Conservation (phyloP, 2,888 invertebrate species). For the Plebejus melissa region DNA sequence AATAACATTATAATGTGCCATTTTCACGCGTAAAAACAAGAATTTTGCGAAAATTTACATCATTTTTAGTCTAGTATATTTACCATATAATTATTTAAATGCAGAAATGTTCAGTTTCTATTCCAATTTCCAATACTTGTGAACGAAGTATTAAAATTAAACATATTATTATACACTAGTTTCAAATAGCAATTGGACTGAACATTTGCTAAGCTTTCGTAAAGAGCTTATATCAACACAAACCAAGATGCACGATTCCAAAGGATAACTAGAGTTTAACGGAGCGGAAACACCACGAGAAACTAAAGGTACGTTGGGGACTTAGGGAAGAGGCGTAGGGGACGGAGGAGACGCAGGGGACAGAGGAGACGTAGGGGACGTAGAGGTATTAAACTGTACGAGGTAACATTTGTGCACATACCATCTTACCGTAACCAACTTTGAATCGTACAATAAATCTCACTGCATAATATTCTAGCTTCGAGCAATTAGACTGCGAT, state of each 20-base stretch:
- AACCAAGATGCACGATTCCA: constrained; percentile 17
- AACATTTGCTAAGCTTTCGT: not conserved
- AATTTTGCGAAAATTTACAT: not conserved
- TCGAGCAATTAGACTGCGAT: not conserved
- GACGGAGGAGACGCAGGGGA: constrained; percentile 15
- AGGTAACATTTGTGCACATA: constrained; percentile 54
- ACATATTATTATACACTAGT: not conserved
- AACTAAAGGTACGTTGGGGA: constrained; percentile 31
- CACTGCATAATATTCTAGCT: constrained; percentile 24
- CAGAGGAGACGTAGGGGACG: not conserved
- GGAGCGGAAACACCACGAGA: constrained; percentile 30
- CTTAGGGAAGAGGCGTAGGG: not conserved
- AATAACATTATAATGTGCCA: not conserved
- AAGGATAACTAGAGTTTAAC: constrained; percentile 26
- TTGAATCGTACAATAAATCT: constrained; percentile 46
- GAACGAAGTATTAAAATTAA: not conserved
- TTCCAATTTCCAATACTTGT: not conserved
- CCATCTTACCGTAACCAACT: constrained; percentile 57
- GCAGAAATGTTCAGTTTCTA: not conserved
- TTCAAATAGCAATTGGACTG: not conserved
- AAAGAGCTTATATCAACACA: not conserved
- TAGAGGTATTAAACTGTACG: constrained; percentile 45
- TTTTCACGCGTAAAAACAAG: not conserved
- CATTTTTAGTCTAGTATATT: not conserved
- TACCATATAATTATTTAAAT: not conserved